These are phyloP conservation scores for Byasa hedistus DNA, from an alignment of 2,888 invertebrate species.

Conservation along the genomic window DNA sequence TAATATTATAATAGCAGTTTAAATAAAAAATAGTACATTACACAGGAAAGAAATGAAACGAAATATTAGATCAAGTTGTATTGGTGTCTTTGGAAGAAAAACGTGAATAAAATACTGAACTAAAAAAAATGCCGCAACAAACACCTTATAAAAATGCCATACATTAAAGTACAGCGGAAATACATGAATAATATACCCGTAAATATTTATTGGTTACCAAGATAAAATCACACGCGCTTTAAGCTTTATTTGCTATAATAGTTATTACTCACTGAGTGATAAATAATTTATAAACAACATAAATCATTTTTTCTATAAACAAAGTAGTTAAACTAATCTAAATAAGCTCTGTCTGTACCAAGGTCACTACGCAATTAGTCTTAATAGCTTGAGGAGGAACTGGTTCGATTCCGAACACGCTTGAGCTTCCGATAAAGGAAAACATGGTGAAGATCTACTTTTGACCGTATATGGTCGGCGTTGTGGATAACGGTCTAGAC, in stretches of 20 bases:
- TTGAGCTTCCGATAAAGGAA: too few species aligned
- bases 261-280: background rate
- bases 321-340: background rate
- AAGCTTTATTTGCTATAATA: background rate
- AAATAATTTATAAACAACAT: background rate
- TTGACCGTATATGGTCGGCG: too few species aligned
- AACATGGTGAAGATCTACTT: too few species aligned
- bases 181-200: constrained; percentile 8
- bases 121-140: background rate
- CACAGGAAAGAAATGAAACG: constrained; percentile 3
- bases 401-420: too few species aligned
- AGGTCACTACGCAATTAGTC: background rate
- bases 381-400: too few species aligned
- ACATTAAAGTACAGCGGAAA: constrained; percentile 10
- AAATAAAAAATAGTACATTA: too few species aligned
- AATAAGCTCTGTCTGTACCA: background rate
- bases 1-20: too few species aligned
- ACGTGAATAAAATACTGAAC: background rate
- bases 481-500: too few species aligned
- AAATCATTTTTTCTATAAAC: background rate
- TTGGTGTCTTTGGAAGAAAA: background rate
- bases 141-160: background rate
- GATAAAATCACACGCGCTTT: background rate
- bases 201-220: background rate
- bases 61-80: constrained; percentile 1